Evolutionary conservation across 1,140 invertebrate genomes (phyloP), one percentile per base, ranked within the genome.

Genomic region (Diploscapter pachys): DNA sequence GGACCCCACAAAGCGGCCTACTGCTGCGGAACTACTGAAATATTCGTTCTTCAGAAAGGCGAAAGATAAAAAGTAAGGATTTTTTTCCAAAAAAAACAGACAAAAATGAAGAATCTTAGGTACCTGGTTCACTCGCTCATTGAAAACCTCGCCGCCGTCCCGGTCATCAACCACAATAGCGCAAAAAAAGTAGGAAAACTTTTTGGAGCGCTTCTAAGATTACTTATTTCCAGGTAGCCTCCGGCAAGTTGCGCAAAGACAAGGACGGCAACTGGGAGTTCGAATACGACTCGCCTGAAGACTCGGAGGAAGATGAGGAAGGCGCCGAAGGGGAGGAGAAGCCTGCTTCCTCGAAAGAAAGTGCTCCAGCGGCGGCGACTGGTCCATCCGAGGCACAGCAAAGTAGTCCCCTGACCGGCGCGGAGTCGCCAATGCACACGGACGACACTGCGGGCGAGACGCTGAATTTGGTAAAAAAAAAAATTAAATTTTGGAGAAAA

Each of bases 11-110:
- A 97, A 96, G 86, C 89, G 94, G 73, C 95, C 96, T 9, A 94
- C 95, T 6, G 96, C 97, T 52, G 93, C 93, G n/a, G 95, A 99
- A 88, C 88, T 99, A 55, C 87, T 99, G 6, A 99, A 99, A 87
- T 93, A 99, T 88, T 93, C 94, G 4, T 99, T 99, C 88, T 98
- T 99, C 87, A 98, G 95, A 86, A 99, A 99, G 88, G 93, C 95
- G 4, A 99, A 98, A 88, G 96, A 99, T 86, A 93, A 93, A 80
- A 93, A 93, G 82, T 31, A 31, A 31, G 31, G 31, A 31, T 31
- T 31, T 31, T 31, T 31, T 31, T 31, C 31, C n/a, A n/a, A n/a
- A 31, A 31, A 31, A 31, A 31, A 31, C 31, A 31, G 31, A 1
- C 31, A 31, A 31, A 31, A 31, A 31, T 31, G 31, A 31, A 31